phyloP scores from a whole-genome alignment of 2,113 vertebrate species.

The Ariopsis seemanni region DNA sequence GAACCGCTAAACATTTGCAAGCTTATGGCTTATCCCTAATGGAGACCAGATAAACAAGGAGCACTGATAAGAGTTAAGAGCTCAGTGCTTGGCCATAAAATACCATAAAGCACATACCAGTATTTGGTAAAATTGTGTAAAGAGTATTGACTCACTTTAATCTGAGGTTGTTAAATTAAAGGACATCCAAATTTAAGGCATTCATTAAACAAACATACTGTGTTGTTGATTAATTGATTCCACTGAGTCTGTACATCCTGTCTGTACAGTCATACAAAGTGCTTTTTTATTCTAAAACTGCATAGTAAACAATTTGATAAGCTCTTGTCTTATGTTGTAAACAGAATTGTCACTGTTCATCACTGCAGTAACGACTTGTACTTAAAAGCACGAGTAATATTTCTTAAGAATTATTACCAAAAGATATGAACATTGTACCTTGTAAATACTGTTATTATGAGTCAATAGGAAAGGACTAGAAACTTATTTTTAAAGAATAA shows the following conservation, averaged over 20 bases:
- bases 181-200: neutral
- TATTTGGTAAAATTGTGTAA: neutral
- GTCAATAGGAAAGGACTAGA: neutral
- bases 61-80: slow-evolving; percentile 26
- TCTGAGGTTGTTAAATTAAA: neutral
- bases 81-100: neutral
- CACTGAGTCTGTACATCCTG: neutral
- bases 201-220: neutral
- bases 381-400: too few species aligned
- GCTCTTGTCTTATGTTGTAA: neutral
- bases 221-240: neutral
- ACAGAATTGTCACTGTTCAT: neutral
- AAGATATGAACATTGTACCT: too few species aligned
- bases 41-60: slow-evolving; percentile 37
- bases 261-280: neutral
- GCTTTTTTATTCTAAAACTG: neutral
- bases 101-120: too few species aligned
- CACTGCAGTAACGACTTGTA: too few species aligned
- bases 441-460: too few species aligned
- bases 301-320: neutral
- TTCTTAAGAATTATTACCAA: too few species aligned
- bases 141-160: neutral
- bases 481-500: too few species aligned
- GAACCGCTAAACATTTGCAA: slow-evolving; percentile 22
- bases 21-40: slow-evolving; percentile 42